Evolutionary conservation across 2,113 vertebrate species (phyloP).

Genomic region (Lynx canadensis): DNA sequence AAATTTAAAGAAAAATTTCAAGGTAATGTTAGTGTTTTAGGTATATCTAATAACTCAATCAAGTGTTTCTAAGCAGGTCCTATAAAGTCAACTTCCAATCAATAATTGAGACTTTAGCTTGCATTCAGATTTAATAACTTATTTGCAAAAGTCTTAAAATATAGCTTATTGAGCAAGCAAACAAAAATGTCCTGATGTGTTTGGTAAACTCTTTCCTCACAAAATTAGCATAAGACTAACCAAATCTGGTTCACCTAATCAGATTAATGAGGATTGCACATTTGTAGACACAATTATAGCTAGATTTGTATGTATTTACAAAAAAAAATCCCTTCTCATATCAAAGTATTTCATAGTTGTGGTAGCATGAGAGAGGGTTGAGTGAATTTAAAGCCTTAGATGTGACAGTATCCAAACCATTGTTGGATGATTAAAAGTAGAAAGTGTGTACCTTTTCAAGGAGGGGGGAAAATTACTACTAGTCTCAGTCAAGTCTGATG

Average conservation of each 20-base stretch:
- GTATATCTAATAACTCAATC: not conserved
- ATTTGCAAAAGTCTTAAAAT: conserved; percentile 19
- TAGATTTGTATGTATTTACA: not conserved
- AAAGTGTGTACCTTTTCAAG: not conserved
- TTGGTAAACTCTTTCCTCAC: conserved; percentile 15
- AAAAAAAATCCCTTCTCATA: not conserved
- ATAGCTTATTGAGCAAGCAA: not conserved
- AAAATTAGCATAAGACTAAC: not conserved
- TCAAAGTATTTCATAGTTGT: not conserved
- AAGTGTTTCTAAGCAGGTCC: not conserved
- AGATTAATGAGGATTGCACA: not conserved
- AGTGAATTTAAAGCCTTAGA: not conserved
- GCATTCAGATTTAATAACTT: conserved; percentile 9
- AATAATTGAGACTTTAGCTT: not conserved
- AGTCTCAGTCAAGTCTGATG: not conserved
- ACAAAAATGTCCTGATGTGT: not conserved
- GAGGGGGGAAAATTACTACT: not conserved
- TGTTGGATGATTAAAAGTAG: not conserved
- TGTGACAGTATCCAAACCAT: not conserved
- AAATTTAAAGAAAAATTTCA: conserved; percentile 17
- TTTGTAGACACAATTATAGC: not conserved
- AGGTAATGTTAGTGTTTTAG: not conserved
- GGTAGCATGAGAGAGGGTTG: not conserved
- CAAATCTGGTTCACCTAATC: not conserved
- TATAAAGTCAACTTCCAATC: not conserved